A percentile compares a stretch with the other conserved stretches of the same genome.
Evolutionary conservation across 1,140 invertebrate species (phyloP).

Genomic region (Drosophila repleta): DNA sequence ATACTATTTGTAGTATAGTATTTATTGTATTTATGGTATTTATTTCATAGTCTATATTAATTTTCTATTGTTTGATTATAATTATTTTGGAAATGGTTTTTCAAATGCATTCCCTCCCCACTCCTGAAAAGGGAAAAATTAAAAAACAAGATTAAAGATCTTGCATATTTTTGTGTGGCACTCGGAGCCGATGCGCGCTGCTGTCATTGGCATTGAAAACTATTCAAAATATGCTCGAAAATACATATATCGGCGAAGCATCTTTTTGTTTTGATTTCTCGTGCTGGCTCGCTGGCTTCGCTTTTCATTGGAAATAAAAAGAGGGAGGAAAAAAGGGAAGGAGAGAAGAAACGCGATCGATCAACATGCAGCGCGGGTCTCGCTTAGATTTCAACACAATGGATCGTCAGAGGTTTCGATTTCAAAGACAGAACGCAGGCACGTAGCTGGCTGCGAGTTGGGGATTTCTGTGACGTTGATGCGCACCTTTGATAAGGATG

Average conservation of each 20-base stretch:
- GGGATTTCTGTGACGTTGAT: constrained; percentile 67
- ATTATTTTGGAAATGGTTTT: background rate
- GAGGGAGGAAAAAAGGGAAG: constrained; percentile 1
- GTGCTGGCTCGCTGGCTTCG: constrained; percentile 47
- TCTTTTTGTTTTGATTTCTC: constrained; percentile 58
- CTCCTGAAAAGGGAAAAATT: background rate
- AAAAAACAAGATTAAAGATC: constrained; percentile 19
- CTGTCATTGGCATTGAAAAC: constrained; percentile 72
- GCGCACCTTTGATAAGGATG: constrained; percentile 77
- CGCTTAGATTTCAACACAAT: constrained; percentile 79
- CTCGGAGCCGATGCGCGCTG: constrained; percentile 2
- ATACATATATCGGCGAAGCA: constrained; percentile 69
- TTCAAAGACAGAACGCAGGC: constrained; percentile 65
- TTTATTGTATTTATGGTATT: no score
- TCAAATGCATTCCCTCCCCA: background rate
- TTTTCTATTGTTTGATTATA: no score
- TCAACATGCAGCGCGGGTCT: constrained; percentile 66
- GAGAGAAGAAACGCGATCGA: constrained; percentile 53
- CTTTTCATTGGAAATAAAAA: constrained; percentile 62
- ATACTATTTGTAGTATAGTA: no score
- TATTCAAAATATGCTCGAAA: constrained; percentile 72
- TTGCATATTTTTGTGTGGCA: constrained; percentile 15
- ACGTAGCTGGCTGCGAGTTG: constrained; percentile 46
- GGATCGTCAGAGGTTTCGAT: constrained; percentile 68
- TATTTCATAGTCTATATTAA: background rate